These are phyloP conservation scores for Tricholaema leucomelas DNA, from an alignment of 2,113 vertebrate species.

Conservation along the genomic window DNA sequence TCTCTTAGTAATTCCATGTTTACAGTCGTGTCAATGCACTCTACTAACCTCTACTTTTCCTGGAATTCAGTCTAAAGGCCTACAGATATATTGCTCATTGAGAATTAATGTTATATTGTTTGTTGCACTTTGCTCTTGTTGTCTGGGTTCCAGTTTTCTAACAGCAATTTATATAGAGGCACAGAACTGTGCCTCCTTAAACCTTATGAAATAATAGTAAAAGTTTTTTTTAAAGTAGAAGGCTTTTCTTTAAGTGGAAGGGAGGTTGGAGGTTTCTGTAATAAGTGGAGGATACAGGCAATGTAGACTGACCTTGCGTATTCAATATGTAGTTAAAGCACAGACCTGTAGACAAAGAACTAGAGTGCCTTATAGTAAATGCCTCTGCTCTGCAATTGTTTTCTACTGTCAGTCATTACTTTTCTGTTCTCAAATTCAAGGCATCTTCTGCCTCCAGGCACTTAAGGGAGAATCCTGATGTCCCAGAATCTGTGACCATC, in stretches of 20 bases:
- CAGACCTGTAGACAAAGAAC: neutral
- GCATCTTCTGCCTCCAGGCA: neutral
- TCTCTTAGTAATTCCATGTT: neutral
- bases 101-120: conserved; percentile 56
- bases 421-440: conserved; percentile 24
- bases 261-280: conserved; percentile 59
- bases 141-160: conserved; percentile 57
- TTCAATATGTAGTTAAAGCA: neutral
- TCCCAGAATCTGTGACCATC: neutral
- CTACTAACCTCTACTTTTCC: neutral
- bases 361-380: neutral
- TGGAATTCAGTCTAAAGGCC: conserved; percentile 36
- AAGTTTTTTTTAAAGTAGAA: neutral
- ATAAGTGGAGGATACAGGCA: conserved; percentile 43
- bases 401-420: conserved; percentile 39
- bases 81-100: conserved; percentile 44
- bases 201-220: conserved; percentile 29
- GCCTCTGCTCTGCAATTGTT: neutral
- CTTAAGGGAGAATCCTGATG: neutral
- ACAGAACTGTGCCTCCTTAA: conserved; percentile 51
- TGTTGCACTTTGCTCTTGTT: conserved; percentile 34
- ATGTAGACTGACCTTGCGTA: conserved; percentile 25
- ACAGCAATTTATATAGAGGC: conserved; percentile 48
- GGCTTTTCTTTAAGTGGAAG: conserved; percentile 50
- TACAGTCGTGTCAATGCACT: neutral